Evolutionary conservation across 2,113 vertebrate species (phyloP), one percentile per base, ranked within the genome.

Genomic region (Caranx ignobilis): DNA sequence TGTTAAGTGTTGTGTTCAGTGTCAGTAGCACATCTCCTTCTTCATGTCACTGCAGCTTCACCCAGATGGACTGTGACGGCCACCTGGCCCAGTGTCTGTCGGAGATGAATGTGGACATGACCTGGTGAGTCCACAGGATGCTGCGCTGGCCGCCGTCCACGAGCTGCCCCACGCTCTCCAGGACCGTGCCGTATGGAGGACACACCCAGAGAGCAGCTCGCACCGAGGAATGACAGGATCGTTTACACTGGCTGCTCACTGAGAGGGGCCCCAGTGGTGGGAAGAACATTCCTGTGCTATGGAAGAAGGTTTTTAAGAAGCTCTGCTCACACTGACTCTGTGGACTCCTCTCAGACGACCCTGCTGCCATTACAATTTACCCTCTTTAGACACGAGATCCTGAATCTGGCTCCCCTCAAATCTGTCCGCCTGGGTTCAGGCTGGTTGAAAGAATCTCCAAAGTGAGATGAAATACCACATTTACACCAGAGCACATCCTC

Each of bases 1-100:
- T 63, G 48, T 60, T 6, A 6, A 31, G 15, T 31, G 32, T 31
- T 56, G 63, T 65, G 47, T 45, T 75, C 41, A 11, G 47, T 18
- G 70, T 69, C 35, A 7, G 19, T 10, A 55, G 16, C 48, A 39
- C 5, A 26, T 77, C 21, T 48, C 48, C 37, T 31, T 85, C 37
- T 89, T 59, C 50, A 11, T 35, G 77, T 56, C 47, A 57, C 84
- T 69, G 18, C 94, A 99, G 98, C 57, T 94, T 95, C 79, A 92
- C 95, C 1, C 96, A 96, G 88, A 72, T 96, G 93, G 96, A 98
- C 39, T 77, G 96, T 0, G 97, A 98, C 39, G 63, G 92, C 62
- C 97, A 99, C 86, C 96, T 99, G 1, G 96, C 97, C 10, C 94
- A 94, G 89, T 99, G 97, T 91, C 87, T 99, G 91, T 96, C 96